Percentiles rank a stretch among this genome's conserved stretches.
phyloP scores from a whole-genome alignment of 2,888 invertebrate species.

The Xestia xanthographa region DNA sequence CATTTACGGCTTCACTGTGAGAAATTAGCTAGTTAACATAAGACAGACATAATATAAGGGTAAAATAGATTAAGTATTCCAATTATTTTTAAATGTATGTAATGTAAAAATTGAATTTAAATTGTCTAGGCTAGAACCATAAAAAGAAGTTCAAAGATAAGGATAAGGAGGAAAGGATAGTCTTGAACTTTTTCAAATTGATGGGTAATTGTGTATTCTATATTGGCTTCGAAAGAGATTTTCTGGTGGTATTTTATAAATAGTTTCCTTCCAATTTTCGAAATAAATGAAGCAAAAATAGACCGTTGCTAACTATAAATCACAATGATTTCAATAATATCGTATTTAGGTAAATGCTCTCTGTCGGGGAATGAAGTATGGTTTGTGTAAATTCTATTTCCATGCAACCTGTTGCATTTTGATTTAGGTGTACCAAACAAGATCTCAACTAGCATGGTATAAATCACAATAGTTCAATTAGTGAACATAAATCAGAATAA shows the following conservation, averaged over 20 bases:
- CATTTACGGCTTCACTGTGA: conserved; percentile 6
- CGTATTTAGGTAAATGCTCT: not conserved
- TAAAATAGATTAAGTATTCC: conserved; percentile 22
- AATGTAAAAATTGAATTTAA: too few relatives aligned
- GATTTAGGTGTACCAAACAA: conserved; percentile 37
- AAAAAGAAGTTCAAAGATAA: conserved; percentile 9
- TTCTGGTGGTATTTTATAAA: not conserved
- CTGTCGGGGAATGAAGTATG: not conserved
- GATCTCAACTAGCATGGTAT: conserved; percentile 41
- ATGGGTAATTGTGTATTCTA: too few relatives aligned
- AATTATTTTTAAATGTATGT: conserved; percentile 24
- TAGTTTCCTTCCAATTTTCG: not conserved
- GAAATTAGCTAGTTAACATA: conserved; percentile 1
- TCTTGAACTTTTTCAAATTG: not conserved
- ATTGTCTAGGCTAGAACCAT: conserved; percentile 38
- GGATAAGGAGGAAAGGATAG: not conserved
- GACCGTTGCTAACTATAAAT: too few relatives aligned
- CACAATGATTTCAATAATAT: conserved; percentile 2
- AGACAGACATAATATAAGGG: not conserved
- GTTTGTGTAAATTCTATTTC: conserved; percentile 12
- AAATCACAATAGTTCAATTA: conserved; percentile 68
- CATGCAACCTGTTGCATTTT: conserved; percentile 12
- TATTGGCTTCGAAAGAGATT: not conserved
- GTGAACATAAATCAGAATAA: conserved; percentile 66
- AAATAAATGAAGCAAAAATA: not conserved